Conservation (phyloP, 2,888 invertebrate genomes). For the Lapara coniferarum region DNA sequence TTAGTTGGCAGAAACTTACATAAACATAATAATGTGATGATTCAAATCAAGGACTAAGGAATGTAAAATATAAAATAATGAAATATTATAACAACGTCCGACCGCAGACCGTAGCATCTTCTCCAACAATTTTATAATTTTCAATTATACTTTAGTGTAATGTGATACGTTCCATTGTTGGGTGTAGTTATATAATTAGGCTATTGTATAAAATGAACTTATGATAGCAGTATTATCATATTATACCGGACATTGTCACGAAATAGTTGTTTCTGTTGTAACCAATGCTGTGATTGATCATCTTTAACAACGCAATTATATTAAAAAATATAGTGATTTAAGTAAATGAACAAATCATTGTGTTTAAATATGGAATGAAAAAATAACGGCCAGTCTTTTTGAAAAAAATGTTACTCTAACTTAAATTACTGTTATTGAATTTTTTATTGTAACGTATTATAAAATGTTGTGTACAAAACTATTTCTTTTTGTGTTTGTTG, state of each 20-base stretch:
- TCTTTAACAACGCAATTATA: neutral
- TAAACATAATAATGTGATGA: too few relatives aligned
- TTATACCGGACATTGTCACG: constrained; percentile 3
- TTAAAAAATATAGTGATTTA: neutral
- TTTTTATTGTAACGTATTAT: neutral
- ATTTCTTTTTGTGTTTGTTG: neutral
- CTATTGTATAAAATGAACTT: constrained; percentile 1
- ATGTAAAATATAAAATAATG: neutral
- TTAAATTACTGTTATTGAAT: neutral
- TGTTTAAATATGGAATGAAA: too few relatives aligned
- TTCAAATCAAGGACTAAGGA: too few relatives aligned
- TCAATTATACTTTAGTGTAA: neutral
- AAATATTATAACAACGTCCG: neutral
- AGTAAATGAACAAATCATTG: too few relatives aligned
- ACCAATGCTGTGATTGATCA: constrained; percentile 1
- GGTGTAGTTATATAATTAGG: neutral
- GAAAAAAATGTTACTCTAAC: too few relatives aligned
- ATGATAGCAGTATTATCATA: constrained; percentile 20
- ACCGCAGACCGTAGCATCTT: too few relatives aligned
- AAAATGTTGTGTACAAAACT: constrained; percentile 1
- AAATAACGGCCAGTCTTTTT: neutral
- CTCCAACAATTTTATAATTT: neutral
- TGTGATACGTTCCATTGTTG: neutral
- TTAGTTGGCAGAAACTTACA: too few relatives aligned
- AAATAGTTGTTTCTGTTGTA: constrained; percentile 13